Evolutionary conservation across 2,113 vertebrate species (phyloP).

Genomic region (Ophthalmolycus amberensis): DNA sequence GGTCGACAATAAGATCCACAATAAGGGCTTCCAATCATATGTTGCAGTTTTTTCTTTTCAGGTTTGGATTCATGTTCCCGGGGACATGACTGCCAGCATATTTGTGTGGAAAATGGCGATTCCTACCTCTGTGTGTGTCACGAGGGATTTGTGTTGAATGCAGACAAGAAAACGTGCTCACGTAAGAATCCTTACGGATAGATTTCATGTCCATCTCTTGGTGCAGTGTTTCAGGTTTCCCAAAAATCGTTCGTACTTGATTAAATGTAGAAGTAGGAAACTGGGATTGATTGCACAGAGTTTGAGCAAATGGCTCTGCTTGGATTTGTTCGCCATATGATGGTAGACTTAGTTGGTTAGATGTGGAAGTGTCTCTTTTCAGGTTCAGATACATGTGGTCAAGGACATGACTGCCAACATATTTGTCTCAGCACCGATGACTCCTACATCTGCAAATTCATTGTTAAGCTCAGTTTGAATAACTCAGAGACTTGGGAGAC

Average conservation of each 20-base stretch:
- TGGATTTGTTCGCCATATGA: too few relatives aligned
- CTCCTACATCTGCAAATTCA: too few relatives aligned
- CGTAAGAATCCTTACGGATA: neutral
- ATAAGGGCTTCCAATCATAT: conserved; percentile 3
- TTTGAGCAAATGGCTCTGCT: too few relatives aligned
- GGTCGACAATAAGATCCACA: neutral
- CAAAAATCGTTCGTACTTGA: neutral
- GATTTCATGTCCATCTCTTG: neutral
- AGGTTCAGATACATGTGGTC: conserved; percentile 78
- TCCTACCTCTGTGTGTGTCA: neutral
- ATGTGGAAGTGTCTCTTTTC: conserved; percentile 42
- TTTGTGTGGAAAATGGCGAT: neutral
- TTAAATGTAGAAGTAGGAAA: neutral
- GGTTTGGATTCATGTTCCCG: conserved; percentile 68
- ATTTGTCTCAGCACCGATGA: conserved; percentile 35
- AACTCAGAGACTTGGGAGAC: neutral
- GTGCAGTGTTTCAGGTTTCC: neutral
- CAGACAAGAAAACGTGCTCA: neutral
- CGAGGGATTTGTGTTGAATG: neutral
- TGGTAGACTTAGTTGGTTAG: neutral
- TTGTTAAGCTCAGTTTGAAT: neutral
- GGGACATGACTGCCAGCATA: conserved; percentile 55
- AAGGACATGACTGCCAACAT: conserved; percentile 58
- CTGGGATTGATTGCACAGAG: too few relatives aligned
- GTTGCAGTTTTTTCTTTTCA: conserved; percentile 14